Evolutionary conservation across 1,140 invertebrate genomes (phyloP).

Genomic region (Drosophila bocki): DNA sequence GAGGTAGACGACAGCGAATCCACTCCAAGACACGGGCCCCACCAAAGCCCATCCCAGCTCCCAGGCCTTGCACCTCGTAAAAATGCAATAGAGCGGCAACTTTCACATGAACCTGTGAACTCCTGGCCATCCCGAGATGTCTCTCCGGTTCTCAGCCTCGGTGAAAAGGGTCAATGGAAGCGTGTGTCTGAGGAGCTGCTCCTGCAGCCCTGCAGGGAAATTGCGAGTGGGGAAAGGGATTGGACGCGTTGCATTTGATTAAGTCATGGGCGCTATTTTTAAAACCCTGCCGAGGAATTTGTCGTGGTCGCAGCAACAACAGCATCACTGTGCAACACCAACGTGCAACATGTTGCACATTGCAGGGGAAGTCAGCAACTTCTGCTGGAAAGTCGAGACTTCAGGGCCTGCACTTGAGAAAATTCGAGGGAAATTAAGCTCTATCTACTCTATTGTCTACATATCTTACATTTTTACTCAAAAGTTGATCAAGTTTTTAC

Average conservation of each 20-base stretch:
- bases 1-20: slow-evolving; percentile 66
- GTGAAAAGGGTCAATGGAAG: slow-evolving; percentile 70
- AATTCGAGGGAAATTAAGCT: not conserved
- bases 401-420: slow-evolving; percentile 11
- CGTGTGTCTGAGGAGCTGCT: slow-evolving; percentile 46
- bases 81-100: slow-evolving; percentile 74
- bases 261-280: slow-evolving; percentile 82
- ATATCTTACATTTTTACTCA: not conserved
- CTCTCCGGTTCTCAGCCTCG: slow-evolving; percentile 26
- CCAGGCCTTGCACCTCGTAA: slow-evolving; percentile 3
- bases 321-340: slow-evolving; percentile 14
- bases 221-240: not conserved
- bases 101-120: slow-evolving; percentile 82
- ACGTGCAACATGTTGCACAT: slow-evolving; percentile 80
- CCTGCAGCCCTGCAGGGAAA: slow-evolving; percentile 18
- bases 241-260: slow-evolving; percentile 72
- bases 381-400: slow-evolving; percentile 12
- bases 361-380: slow-evolving; percentile 51
- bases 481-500: not conserved
- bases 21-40: slow-evolving; percentile 63
- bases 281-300: slow-evolving; percentile 70
- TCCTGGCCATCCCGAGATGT: slow-evolving; percentile 23
- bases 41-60: slow-evolving; percentile 13
- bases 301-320: slow-evolving; percentile 36
- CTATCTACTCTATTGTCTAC: not conserved